Conservation (phyloP, 2,113 vertebrate genomes). For the Stomatorhinus ivindoensis region DNA sequence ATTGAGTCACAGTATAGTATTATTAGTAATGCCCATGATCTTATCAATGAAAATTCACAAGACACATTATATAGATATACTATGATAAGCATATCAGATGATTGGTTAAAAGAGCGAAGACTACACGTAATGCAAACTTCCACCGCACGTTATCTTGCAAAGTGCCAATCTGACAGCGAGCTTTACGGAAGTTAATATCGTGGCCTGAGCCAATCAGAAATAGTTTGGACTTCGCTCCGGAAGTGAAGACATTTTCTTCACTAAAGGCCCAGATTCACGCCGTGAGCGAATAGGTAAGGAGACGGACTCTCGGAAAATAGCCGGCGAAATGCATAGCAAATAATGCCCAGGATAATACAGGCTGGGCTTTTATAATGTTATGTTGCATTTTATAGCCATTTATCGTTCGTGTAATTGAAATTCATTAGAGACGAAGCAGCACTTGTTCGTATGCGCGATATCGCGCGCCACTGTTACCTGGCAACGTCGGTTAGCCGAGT, state of each 20-base stretch:
- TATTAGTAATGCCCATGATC: background rate
- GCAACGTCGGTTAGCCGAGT: background rate
- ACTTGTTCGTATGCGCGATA: background rate
- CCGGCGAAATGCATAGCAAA: background rate
- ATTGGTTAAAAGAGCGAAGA: background rate
- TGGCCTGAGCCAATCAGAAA: background rate
- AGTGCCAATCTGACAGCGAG: background rate
- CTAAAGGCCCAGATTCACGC: background rate
- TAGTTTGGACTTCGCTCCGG: background rate
- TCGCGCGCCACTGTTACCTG: background rate
- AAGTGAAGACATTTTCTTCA: slow-evolving; percentile 10
- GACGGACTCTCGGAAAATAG: background rate
- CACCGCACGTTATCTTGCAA: background rate
- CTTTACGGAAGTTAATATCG: background rate
- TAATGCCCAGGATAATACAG: background rate
- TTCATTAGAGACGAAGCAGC: background rate
- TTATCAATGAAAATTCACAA: background rate
- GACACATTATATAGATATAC: background rate
- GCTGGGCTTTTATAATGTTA: background rate
- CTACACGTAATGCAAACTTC: background rate
- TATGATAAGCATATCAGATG: background rate
- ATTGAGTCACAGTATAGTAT: background rate
- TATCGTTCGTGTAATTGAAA: background rate
- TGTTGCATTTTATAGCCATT: background rate
- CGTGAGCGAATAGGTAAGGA: background rate